Conservation (phyloP, 92 coral and sea anemone genomes). For the Actinostola sp. region DNA sequence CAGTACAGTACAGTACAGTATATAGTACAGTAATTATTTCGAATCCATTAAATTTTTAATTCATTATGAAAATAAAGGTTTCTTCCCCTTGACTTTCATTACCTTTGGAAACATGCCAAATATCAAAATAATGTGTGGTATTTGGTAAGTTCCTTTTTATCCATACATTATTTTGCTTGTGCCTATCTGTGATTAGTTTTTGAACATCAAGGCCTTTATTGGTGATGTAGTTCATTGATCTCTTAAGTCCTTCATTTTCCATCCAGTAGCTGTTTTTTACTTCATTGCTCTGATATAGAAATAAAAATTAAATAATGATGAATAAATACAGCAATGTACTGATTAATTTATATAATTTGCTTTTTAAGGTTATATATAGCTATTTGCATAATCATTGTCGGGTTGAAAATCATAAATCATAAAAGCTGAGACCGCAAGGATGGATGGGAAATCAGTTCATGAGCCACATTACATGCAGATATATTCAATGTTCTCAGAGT, state of each 20-base stretch:
- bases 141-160: slow-evolving; percentile 25
- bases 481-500: too few species aligned
- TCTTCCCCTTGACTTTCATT: neutral
- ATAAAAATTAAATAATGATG: neutral
- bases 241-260: slow-evolving; percentile 33
- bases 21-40: too few species aligned
- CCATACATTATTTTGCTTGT: slow-evolving; percentile 15
- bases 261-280: slow-evolving; percentile 35
- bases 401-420: too few species aligned
- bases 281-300: slow-evolving; percentile 33
- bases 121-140: slow-evolving; percentile 43
- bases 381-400: too few species aligned
- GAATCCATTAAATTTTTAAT: too few species aligned
- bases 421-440: too few species aligned
- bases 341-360: neutral
- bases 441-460: too few species aligned
- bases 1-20: too few species aligned
- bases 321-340: neutral
- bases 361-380: too few species aligned
- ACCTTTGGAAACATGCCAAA: slow-evolving; percentile 51
- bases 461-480: too few species aligned
- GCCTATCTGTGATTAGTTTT: slow-evolving; percentile 31
- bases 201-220: slow-evolving; percentile 5
- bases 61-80: too few species aligned
- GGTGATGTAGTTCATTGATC: slow-evolving; percentile 6